Evolutionary conservation across 2,797 vertebrate species (phyloP).

Genomic region (Danio tinwini): DNA sequence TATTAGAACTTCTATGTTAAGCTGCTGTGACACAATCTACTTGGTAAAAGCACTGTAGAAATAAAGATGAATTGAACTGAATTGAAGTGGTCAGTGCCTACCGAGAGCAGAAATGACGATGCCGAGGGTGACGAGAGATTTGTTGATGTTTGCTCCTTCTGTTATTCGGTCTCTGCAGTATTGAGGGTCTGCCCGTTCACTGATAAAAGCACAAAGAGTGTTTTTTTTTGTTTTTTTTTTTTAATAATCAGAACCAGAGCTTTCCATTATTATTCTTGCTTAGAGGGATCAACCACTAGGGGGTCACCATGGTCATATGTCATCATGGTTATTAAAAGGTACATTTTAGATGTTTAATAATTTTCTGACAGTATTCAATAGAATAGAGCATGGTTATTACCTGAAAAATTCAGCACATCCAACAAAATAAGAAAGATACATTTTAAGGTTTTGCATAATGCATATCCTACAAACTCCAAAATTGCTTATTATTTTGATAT

Average conservation of each 20-base stretch:
- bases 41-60: too few relatives aligned
- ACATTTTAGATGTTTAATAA: too few relatives aligned
- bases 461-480: too few relatives aligned
- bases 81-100: constrained; percentile 65
- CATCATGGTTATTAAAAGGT: background rate
- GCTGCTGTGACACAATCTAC: too few relatives aligned
- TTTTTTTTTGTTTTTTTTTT: background rate
- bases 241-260: too few relatives aligned
- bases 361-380: too few relatives aligned
- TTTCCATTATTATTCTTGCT: background rate
- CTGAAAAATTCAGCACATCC: too few relatives aligned
- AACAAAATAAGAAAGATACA: too few relatives aligned
- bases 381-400: too few relatives aligned
- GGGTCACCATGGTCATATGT: constrained; percentile 66
- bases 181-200: constrained; percentile 93
- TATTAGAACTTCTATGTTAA: too few relatives aligned
- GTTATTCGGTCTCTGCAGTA: constrained; percentile 95
- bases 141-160: constrained; percentile 98
- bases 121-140: constrained; percentile 95
- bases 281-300: constrained; percentile 68
- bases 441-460: too few relatives aligned
- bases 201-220: constrained; percentile 62
- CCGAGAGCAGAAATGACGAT: constrained; percentile 97
- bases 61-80: background rate
- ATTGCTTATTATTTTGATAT: too few relatives aligned